Base-by-base conservation (phyloP, 2,888 invertebrate species). In the Heliconius erato region DNA sequence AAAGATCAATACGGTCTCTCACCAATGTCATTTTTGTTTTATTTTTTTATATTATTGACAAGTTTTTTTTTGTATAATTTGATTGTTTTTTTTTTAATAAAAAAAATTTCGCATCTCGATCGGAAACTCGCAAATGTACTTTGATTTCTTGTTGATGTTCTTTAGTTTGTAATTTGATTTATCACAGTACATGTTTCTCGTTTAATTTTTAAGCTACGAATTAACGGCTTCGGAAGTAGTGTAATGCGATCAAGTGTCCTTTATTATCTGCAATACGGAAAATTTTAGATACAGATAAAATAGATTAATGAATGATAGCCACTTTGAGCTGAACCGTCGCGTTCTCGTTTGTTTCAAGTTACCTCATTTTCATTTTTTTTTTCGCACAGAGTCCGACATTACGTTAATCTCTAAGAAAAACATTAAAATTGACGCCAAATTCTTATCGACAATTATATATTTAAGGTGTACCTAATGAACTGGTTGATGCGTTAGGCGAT, bases 381-480 rank as follows among this genome's bases (percentile, higher is more conserved):
- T 81, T 83, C 80, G 83, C 79, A 80, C 78, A 72, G 54, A 32
- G 68, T 71, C 35, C 65, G 28, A 44, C 16, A 65, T 40, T 69
- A 82, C 84, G 84, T 85, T 85, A 89, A 86, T 87, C 86, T 88
- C 88, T 90, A 90, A 88, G 85, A 91, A 90, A 88, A 90, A 86
- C 90, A 91, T 91, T 92, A 93, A 94, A 92, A 93, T 92, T 91
- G 92, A 94, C 91, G 92, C 94, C 95, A 95, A 95, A 95, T 94
- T 92, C 88, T 88, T 88, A 90, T 91, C 90, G 88, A 89, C 90
- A 91, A 89, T 89, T 91, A 89, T 86, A 85, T 85, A 89, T 89
- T 86, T 86, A 91, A 91, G 91, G 89, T 89, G 88, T 86, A 91
- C 87, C 89, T 87, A 90, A 87, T 85, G 90, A 92, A 92, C 92